phyloP scores from a whole-genome alignment of 2,888 invertebrate genomes.

The Timema cristinae region DNA sequence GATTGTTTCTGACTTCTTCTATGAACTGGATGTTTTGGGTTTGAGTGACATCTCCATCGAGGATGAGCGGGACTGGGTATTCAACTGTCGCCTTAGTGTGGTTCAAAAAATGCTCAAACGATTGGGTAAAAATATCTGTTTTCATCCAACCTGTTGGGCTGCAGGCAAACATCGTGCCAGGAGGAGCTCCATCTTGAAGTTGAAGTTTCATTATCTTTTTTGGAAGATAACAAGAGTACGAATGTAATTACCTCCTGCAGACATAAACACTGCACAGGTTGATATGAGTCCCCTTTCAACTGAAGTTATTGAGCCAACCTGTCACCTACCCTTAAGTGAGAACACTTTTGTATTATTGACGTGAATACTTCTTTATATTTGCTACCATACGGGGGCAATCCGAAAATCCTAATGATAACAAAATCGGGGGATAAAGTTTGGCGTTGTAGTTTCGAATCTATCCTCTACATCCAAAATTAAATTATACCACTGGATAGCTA shows the following conservation, averaged over 20 bases:
- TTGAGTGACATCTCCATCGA: constrained; percentile 39
- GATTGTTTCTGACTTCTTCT: constrained; percentile 38
- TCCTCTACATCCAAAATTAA: no score
- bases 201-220: background rate
- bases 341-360: no score
- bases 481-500: no score
- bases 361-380: no score
- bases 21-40: constrained; percentile 38
- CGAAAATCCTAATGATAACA: no score
- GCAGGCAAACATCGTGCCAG: constrained; percentile 36
- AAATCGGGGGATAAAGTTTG: no score
- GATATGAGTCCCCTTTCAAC: constrained; percentile 5
- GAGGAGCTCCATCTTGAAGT: constrained; percentile 37
- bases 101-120: constrained; percentile 42
- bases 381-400: no score
- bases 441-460: no score
- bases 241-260: constrained; percentile 10
- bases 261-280: constrained; percentile 10
- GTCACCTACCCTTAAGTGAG: constrained; percentile 13
- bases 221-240: background rate
- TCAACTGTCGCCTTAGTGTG: constrained; percentile 34
- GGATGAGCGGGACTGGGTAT: constrained; percentile 38
- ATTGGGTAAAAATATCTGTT: constrained; percentile 34
- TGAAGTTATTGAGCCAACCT: constrained; percentile 16
- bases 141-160: constrained; percentile 39